These are phyloP conservation scores for Forbesichthys agassizii DNA, from an alignment of 2,113 vertebrate species.

Conservation along the genomic window DNA sequence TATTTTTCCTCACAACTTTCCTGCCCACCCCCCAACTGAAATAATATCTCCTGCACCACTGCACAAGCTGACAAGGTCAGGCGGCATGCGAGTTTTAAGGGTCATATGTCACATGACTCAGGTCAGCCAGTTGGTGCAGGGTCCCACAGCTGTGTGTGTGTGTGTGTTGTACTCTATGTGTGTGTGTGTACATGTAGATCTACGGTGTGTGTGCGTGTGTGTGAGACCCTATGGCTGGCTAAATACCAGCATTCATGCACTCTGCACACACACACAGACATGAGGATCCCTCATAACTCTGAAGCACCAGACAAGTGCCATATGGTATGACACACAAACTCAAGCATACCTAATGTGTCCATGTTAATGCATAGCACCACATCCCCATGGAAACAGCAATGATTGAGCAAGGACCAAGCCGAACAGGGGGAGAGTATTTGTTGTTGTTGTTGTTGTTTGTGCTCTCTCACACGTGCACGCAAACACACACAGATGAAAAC, in stretches of 20 bases:
- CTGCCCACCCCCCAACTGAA: too few species aligned
- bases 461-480: not conserved
- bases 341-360: constrained; percentile 72
- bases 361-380: constrained; percentile 81
- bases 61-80: constrained; percentile 23
- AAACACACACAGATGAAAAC: constrained; percentile 43
- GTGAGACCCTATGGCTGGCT: not conserved
- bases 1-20: too few species aligned
- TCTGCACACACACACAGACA: constrained; percentile 1
- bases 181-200: not conserved
- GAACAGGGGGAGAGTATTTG: constrained; percentile 31
- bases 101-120: constrained; percentile 44
- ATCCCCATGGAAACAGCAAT: constrained; percentile 76
- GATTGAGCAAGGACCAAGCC: constrained; percentile 74
- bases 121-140: constrained; percentile 26
- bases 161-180: not conserved
- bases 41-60: too few species aligned
- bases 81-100: constrained; percentile 38
- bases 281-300: constrained; percentile 28
- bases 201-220: not conserved
- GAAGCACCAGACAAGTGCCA: constrained; percentile 56
- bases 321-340: constrained; percentile 69
- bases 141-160: constrained; percentile 32
- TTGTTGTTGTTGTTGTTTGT: constrained; percentile 16
- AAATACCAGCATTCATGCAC: not conserved